These are phyloP conservation scores for Sphenopsis melanotis DNA, from an alignment of 2,797 vertebrate genomes.

Conservation along the genomic window DNA sequence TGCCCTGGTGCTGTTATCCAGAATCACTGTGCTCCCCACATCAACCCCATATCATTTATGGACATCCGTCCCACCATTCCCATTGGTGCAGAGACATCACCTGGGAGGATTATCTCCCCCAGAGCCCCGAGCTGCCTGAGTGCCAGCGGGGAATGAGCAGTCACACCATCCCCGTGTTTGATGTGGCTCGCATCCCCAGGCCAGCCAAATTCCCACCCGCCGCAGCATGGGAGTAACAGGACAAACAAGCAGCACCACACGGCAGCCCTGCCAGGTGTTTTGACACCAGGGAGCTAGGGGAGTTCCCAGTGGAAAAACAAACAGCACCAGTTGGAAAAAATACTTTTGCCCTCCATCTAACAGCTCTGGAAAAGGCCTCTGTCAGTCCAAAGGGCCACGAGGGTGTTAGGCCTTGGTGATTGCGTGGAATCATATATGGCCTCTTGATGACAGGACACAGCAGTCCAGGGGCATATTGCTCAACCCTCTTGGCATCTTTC, in stretches of 20 bases:
- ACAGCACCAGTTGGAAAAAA: not conserved
- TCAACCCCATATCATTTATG: not conserved
- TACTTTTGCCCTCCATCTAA: not conserved
- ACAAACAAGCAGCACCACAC: not conserved
- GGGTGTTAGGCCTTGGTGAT: not conserved
- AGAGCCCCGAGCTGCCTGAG: not conserved
- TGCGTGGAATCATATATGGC: not conserved
- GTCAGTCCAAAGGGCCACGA: not conserved
- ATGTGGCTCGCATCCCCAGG: not conserved
- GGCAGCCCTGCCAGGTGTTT: not conserved
- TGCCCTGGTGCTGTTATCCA: not conserved
- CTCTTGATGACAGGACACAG: not conserved
- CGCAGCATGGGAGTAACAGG: not conserved
- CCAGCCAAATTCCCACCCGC: not conserved
- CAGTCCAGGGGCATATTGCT: not conserved
- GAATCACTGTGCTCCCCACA: not conserved
- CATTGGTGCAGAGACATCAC: not conserved
- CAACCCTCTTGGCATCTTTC: not conserved
- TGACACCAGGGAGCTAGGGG: not conserved
- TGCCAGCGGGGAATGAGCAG: not conserved
- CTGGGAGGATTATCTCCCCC: not conserved
- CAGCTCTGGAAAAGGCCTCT: not conserved
- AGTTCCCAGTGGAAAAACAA: not conserved
- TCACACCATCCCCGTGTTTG: not conserved
- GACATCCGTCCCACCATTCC: not conserved